Percentiles rank a stretch among this genome's conserved stretches.
These are phyloP conservation scores for Helarctos malayanus DNA, from an alignment of 2,797 vertebrate species.

Conservation along the genomic window DNA sequence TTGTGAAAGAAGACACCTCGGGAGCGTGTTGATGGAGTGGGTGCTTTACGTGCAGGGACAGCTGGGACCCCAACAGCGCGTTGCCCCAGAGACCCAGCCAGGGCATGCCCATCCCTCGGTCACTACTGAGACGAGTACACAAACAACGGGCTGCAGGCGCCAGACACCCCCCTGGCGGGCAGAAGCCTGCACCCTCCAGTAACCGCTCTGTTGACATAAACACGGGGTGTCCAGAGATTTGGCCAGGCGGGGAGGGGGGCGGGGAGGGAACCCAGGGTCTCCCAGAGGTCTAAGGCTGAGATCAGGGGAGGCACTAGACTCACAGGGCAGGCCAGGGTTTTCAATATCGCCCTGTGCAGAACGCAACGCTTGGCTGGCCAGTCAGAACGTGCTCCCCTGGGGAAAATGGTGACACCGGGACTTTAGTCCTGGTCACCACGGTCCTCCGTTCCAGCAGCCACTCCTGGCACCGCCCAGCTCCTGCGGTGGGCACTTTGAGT, in stretches of 20 bases:
- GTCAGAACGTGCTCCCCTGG: not conserved
- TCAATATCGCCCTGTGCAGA: not conserved
- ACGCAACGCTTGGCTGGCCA: not conserved
- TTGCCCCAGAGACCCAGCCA: constrained; percentile 86
- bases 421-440: not conserved
- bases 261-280: constrained; percentile 27
- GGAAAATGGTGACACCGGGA: not conserved
- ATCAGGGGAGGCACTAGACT: not conserved
- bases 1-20: constrained; percentile 77
- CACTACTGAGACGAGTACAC: constrained; percentile 80
- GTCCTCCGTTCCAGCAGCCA: not conserved
- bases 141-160: constrained; percentile 67
- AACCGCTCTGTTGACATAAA: constrained; percentile 82
- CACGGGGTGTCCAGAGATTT: constrained; percentile 47
- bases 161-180: constrained; percentile 45
- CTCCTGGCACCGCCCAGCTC: not conserved
- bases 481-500: not conserved
- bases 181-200: constrained; percentile 46
- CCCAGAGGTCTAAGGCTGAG: not conserved
- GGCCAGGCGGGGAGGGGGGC: not conserved
- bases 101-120: constrained; percentile 60
- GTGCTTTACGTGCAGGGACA: constrained; percentile 88
- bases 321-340: not conserved
- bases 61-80: constrained; percentile 88
- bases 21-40: constrained; percentile 67